Evolutionary conservation across 2,113 vertebrate genomes (phyloP).

Genomic region (Felis chaus): DNA sequence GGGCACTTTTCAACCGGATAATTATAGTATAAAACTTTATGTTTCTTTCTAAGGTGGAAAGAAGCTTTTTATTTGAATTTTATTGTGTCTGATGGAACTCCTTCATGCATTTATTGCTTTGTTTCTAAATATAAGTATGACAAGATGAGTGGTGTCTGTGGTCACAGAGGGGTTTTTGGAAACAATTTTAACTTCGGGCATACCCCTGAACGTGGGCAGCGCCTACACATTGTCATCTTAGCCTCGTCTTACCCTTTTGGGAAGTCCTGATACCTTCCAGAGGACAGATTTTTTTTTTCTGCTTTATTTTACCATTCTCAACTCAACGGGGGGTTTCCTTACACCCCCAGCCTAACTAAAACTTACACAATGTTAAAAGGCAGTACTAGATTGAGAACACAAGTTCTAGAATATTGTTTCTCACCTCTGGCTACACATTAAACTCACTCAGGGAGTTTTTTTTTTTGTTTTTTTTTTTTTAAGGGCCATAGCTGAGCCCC

Average conservation of each 20-base stretch:
- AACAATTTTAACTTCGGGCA: slow-evolving; percentile 78
- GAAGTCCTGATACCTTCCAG: slow-evolving; percentile 74
- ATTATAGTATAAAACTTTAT: neutral
- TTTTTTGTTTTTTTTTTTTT: neutral
- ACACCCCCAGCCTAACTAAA: neutral
- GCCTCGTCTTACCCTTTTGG: slow-evolving; percentile 76
- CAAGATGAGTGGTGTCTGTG: slow-evolving; percentile 65
- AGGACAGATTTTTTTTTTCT: slow-evolving; percentile 62
- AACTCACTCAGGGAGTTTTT: neutral
- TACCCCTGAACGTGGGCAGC: slow-evolving; percentile 73
- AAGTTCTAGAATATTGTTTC: neutral
- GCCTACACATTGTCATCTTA: slow-evolving; percentile 72
- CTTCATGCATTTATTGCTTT: slow-evolving; percentile 67
- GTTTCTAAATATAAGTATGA: slow-evolving; percentile 77
- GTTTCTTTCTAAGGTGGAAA: slow-evolving; percentile 46
- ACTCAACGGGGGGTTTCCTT: slow-evolving; percentile 66
- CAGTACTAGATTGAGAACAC: neutral
- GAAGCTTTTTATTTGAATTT: slow-evolving; percentile 50
- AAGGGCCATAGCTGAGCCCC: neutral
- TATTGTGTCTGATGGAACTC: slow-evolving; percentile 59
- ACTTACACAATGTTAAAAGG: neutral
- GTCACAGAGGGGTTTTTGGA: slow-evolving; percentile 78
- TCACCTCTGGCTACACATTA: neutral
- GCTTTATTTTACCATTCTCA: slow-evolving; percentile 54
- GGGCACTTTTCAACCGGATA: slow-evolving; percentile 23